Conservation (phyloP, 2,797 vertebrate species). For the Nannoperca obscura region DNA sequence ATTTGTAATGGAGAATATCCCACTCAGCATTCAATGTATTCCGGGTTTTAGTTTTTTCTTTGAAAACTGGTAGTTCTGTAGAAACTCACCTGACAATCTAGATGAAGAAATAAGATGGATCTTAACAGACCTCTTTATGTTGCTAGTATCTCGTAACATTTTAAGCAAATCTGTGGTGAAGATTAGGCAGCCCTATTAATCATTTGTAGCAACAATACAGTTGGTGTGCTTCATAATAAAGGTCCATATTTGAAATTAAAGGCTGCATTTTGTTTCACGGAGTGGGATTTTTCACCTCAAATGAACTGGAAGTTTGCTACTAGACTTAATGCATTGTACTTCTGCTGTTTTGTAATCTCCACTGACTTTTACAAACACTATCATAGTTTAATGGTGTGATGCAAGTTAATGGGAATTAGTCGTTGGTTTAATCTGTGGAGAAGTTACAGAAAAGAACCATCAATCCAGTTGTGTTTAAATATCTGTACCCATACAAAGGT, state of each 20-base stretch:
- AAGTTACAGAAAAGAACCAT: not conserved
- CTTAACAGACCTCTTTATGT: slow-evolving; percentile 8
- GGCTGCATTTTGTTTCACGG: not conserved
- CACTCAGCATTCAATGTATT: slow-evolving; percentile 42
- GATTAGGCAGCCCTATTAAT: not conserved
- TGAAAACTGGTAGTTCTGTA: slow-evolving; percentile 42
- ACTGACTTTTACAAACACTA: not conserved
- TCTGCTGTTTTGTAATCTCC: not conserved
- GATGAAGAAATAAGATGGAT: slow-evolving; percentile 5
- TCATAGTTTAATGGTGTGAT: not conserved
- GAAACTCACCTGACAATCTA: slow-evolving; percentile 16
- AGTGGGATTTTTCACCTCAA: not conserved
- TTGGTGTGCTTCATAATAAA: not conserved
- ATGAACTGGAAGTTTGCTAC: not conserved
- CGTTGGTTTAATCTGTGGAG: not conserved
- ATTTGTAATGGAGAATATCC: slow-evolving; percentile 68
- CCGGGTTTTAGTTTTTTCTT: slow-evolving; percentile 38
- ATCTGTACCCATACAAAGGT: not conserved
- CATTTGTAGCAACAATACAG: not conserved
- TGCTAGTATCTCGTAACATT: not conserved
- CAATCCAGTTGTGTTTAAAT: slow-evolving; percentile 3
- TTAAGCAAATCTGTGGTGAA: not conserved
- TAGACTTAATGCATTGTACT: not conserved
- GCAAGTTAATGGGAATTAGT: not conserved
- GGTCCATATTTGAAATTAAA: not conserved